A percentile compares a stretch with the other conserved stretches of the same genome.
Evolutionary conservation across 1,140 invertebrate genomes (phyloP).

Genomic region (Spodoptera litura): DNA sequence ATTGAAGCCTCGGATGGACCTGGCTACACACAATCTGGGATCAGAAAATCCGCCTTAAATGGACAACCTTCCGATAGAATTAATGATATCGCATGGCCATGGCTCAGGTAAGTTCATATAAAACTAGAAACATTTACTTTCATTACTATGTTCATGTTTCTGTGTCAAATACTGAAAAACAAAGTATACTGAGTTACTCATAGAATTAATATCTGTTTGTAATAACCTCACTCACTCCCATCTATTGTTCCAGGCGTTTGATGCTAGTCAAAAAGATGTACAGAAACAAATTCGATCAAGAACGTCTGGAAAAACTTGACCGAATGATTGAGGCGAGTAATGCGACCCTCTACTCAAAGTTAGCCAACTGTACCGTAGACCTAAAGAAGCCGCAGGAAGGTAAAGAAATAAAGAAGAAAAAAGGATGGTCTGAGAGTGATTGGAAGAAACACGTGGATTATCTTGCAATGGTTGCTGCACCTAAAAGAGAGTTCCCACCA

Average conservation of each 20-base stretch:
- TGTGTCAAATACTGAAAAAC: no score
- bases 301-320: conserved; percentile 74
- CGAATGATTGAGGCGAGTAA: conserved; percentile 77
- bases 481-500: conserved; percentile 65
- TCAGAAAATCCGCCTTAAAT: conserved; percentile 69
- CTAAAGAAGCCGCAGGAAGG: conserved; percentile 73
- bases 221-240: background rate
- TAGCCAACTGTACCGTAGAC: conserved; percentile 75
- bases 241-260: conserved; percentile 67
- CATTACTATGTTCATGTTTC: no score
- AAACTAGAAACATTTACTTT: no score
- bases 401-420: conserved; percentile 76
- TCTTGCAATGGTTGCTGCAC: conserved; percentile 70
- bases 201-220: no score
- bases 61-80: conserved; percentile 66
- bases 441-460: conserved; percentile 84
- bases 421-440: conserved; percentile 75
- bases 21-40: conserved; percentile 59
- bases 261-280: conserved; percentile 69
- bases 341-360: conserved; percentile 72
- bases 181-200: no score
- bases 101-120: conserved; percentile 61
- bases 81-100: conserved; percentile 74
- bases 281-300: conserved; percentile 66
- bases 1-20: conserved; percentile 70